Base-by-base conservation (phyloP, 2,113 vertebrate species). In the Alosa alosa region DNA sequence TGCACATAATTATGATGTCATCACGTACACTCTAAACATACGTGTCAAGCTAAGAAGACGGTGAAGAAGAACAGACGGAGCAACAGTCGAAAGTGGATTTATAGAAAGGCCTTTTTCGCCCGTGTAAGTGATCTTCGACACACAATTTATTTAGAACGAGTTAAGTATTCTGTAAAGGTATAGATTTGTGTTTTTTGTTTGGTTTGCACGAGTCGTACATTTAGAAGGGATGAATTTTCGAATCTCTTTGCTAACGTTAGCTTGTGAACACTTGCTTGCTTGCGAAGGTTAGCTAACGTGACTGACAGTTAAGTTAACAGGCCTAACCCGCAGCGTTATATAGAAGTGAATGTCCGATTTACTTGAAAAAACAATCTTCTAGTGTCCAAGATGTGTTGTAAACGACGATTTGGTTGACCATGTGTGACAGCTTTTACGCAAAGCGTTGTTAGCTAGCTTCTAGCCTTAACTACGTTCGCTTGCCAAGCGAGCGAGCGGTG, bases 51-150 rank as follows among this genome's bases (percentile, higher is more conserved):
- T 55, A 15, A 57, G 25, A 72, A 36, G 68, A 75, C 72, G 72
- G 72, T 39, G 31, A 78, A 39, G 72, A 78, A 78, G 31, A 78
- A 68, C 72, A 36, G 72, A 39, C 72, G 13, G 25, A 78, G 72
- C 72, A 78, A 78, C 72, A 78, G 72, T 78, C 72, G 72, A 39
- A 78, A 78, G 72, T 78, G 72, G 36, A 36, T 36, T 78, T 36
- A 6, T 39, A 13, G 31, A 36, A 31, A 68, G 31, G 72, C 31
- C 31, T 78, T 78, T 72, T 78, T 17, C 25, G 10, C 11, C 13
- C 13, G 36, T 39, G 72, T 15, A 39, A 78, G 25, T 78, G 2
- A 36, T 36, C 4, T 1, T 39, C 72, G 36, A 17, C 72, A 17
- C 72, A 39, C 9, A 5, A 39, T 17, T 78, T 78, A 0, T 39